phyloP scores from a whole-genome alignment of 2,797 vertebrate species.

The Hydrolagus colliei region DNA sequence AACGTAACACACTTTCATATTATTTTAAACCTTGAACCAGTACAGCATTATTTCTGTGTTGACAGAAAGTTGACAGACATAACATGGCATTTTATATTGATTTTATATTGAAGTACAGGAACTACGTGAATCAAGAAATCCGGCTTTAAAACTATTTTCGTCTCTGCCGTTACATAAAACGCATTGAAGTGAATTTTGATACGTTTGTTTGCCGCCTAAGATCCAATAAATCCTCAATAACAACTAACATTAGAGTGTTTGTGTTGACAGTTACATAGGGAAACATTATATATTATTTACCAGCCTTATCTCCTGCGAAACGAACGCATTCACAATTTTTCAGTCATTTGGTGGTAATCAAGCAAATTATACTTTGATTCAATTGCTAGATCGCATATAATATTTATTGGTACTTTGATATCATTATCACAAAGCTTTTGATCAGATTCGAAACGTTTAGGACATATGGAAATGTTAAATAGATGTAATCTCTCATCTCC shows the following conservation, averaged over 20 bases:
- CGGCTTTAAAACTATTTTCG: neutral
- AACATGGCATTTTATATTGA: too few species aligned
- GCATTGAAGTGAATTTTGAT: too few species aligned
- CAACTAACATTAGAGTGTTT: too few species aligned
- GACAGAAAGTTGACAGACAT: neutral
- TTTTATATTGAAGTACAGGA: too few species aligned
- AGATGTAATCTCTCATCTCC: neutral
- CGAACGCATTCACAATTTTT: neutral
- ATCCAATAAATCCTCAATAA: too few species aligned
- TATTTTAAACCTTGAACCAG: neutral
- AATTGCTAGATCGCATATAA: slow-evolving; percentile 6
- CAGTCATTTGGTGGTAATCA: neutral
- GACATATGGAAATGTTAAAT: neutral
- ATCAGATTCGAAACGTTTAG: too few species aligned
- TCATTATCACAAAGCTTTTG: too few species aligned
- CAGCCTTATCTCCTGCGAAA: too few species aligned
- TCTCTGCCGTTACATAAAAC: too few species aligned
- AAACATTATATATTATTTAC: too few species aligned
- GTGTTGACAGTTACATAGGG: too few species aligned
- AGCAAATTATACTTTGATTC: neutral
- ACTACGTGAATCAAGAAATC: neutral
- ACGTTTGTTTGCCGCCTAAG: too few species aligned
- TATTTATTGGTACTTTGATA: neutral
- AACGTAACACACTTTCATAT: neutral
- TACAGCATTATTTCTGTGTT: neutral